Evolutionary conservation across 2,113 vertebrate species (phyloP), one percentile per base, ranked within the genome.

Genomic region (Lophochroa leadbeateri): DNA sequence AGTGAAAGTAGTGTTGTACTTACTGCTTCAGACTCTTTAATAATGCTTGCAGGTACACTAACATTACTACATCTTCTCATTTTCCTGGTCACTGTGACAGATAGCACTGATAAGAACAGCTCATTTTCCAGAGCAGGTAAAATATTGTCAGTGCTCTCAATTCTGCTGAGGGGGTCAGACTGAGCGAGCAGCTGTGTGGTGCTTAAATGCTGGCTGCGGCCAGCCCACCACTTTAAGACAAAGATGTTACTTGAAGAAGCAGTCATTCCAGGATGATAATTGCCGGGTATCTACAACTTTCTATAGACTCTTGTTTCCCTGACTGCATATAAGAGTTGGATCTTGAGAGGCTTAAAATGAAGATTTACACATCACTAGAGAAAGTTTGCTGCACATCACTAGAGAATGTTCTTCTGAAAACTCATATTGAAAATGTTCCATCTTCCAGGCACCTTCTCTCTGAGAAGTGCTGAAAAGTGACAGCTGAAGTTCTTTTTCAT

Each of bases 181-280:
- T 2, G 43, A 76, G 88, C 0, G 0, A 37, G 52, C 0, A 7
- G 50, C 76, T 44, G 7, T 0, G 18, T 23, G 60, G 58, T 20
- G 18, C 61, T 24, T 20, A 37, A 46, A 39, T 65, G 43, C 31
- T 31, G 33, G 17, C 43, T 41, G 43, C 5, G 24, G 16, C 11
- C 11, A n/a, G 31, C 58, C 72, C 52, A 8, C 28, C 17, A 1
- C 72, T 13, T 17, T 19, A 24, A 28, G 39, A 6, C 28, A 37
- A 50, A 71, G 74, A 10, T 44, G 29, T 58, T 57, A 21, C 57
- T 23, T 49, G 70, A 61, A 43, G 67, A 55, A 35, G 39, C 24
- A 67, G 10, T 61, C 33, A 41, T 31, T 57, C 31, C 55, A 21
- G 21, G 33, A 11, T 41, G 25, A 18, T 63, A 39, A 76, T 20